Conservation (phyloP, 1,140 invertebrate genomes). For the Cotesia vestalis region DNA sequence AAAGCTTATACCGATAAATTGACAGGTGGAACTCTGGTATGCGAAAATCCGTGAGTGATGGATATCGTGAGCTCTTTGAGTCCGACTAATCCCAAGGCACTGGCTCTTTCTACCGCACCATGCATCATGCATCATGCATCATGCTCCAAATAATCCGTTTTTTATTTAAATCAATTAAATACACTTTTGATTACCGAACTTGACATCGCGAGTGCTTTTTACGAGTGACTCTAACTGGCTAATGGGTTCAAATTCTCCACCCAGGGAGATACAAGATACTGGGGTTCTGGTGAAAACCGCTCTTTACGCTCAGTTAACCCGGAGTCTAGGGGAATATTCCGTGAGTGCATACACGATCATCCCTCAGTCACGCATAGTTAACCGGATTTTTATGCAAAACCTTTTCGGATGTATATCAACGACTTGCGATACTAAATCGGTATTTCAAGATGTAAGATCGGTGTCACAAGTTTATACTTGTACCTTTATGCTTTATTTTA, state of each 20-base stretch:
- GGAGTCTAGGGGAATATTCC: not conserved
- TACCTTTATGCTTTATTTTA: too few species aligned
- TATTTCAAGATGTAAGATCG: too few species aligned
- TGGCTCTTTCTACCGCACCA: too few species aligned
- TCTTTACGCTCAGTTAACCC: constrained; percentile 10
- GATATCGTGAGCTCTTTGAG: constrained; percentile 13
- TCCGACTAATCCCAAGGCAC: constrained; percentile 23
- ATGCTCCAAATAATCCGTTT: too few species aligned
- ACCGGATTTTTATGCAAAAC: not conserved
- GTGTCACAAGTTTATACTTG: too few species aligned
- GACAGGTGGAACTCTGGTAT: not conserved
- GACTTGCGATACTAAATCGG: not conserved
- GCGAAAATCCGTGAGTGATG: constrained; percentile 6
- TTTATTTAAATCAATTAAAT: too few species aligned
- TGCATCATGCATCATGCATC: too few species aligned
- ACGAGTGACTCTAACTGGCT: too few species aligned
- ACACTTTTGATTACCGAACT: too few species aligned
- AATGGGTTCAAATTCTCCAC: too few species aligned
- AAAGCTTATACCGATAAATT: constrained; percentile 3
- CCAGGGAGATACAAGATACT: not conserved
- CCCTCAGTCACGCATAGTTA: constrained; percentile 2
- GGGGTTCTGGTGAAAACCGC: not conserved
- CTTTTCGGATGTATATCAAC: not conserved
- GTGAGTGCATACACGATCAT: not conserved
- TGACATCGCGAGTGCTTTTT: too few species aligned